Evolutionary conservation across 2,888 invertebrate species (phyloP).

Genomic region (Iselma pallidipennis): DNA sequence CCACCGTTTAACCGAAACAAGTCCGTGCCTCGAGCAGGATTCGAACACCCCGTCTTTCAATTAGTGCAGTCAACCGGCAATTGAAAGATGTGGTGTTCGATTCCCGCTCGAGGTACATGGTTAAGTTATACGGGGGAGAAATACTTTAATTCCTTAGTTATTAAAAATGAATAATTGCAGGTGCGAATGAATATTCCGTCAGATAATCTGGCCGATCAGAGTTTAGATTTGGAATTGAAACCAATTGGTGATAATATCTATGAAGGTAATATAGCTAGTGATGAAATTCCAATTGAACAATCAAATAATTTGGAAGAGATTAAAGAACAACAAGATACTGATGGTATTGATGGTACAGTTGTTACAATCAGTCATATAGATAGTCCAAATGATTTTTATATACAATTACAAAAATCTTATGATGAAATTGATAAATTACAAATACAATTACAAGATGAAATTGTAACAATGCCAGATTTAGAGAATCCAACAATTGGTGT

Average conservation of each 20-base stretch:
- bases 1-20: no score
- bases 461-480: slow-evolving; percentile 58
- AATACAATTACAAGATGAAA: slow-evolving; percentile 65
- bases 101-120: no score
- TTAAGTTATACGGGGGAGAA: no score
- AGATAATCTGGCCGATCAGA: not conserved
- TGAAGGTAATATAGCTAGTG: no score
- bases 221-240: not conserved
- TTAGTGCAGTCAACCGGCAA: no score
- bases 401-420: slow-evolving; percentile 66
- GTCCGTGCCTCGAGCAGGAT: no score
- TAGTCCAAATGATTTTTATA: slow-evolving; percentile 75
- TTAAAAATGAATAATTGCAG: not conserved
- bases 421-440: slow-evolving; percentile 65
- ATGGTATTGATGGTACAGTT: slow-evolving; percentile 24
- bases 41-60: no score
- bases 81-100: no score
- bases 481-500: slow-evolving; percentile 65
- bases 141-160: no score
- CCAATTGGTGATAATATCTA: no score
- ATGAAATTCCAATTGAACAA: no score
- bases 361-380: slow-evolving; percentile 74
- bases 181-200: not conserved
- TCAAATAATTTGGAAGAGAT: not conserved
- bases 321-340: not conserved